Percentiles rank a stretch among this genome's conserved stretches.
phyloP scores from a whole-genome alignment of 2,888 invertebrate genomes.

The Pelosia muscerda region DNA sequence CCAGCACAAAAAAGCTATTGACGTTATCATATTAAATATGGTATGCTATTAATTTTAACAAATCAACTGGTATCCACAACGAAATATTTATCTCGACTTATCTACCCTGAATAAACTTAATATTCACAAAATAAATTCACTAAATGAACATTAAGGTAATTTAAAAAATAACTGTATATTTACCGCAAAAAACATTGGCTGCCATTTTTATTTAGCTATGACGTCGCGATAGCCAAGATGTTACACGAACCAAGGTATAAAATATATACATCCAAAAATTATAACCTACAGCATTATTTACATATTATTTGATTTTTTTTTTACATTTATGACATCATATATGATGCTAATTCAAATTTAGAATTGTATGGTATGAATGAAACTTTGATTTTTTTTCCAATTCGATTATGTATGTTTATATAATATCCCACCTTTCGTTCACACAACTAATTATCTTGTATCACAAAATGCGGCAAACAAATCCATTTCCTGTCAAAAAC shows the following conservation, averaged over 20 bases:
- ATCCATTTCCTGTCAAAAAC: constrained; percentile 24
- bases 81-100: background rate
- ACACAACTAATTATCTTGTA: background rate
- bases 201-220: background rate
- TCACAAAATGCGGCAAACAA: constrained; percentile 18
- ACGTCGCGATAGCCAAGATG: background rate
- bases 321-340: background rate
- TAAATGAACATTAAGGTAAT: background rate
- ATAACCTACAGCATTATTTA: background rate
- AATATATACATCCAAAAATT: background rate
- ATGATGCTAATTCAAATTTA: too few relatives aligned
- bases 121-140: background rate
- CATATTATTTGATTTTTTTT: background rate
- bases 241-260: background rate
- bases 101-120: background rate
- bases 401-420: background rate
- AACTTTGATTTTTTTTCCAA: too few relatives aligned
- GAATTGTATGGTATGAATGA: background rate
- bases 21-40: background rate
- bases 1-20: background rate
- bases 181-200: background rate
- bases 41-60: background rate
- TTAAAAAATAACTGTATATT: background rate
- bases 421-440: background rate
- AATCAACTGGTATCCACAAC: background rate